phyloP scores from a whole-genome alignment of 2,113 vertebrate species.

The Sphaerodactylus townsendi region DNA sequence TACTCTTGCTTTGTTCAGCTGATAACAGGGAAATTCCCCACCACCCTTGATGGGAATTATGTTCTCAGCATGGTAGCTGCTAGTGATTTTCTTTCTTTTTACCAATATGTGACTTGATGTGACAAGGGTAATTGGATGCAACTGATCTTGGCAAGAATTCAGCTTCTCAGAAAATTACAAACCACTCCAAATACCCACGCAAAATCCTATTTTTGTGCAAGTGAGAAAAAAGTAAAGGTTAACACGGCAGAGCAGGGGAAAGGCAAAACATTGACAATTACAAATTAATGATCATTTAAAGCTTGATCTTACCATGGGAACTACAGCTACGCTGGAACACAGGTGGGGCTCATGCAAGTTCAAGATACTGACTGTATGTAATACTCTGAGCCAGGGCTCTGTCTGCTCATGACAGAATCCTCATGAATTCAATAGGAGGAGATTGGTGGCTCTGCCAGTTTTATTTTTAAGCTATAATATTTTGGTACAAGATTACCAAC shows the following conservation, averaged over 20 bases:
- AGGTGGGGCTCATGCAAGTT: accelerated
- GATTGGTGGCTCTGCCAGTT: too few species aligned
- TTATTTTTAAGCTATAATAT: too few species aligned
- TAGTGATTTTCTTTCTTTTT: not conserved
- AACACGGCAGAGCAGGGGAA: not conserved
- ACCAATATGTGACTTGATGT: conserved; percentile 20
- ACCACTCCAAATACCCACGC: not conserved
- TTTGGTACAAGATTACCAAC: too few species aligned
- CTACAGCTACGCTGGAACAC: not conserved
- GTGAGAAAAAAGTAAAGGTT: not conserved
- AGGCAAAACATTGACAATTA: conserved; percentile 31
- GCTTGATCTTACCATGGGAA: not conserved
- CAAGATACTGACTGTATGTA: accelerated
- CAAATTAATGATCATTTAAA: not conserved
- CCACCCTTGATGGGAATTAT: not conserved
- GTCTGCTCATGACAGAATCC: too few species aligned
- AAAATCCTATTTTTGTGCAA: accelerated
- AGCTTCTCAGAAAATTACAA: conserved; percentile 8
- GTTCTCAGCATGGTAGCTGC: not conserved
- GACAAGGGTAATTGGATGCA: conserved; percentile 55
- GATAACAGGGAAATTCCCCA: not conserved
- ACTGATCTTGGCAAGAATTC: not conserved
- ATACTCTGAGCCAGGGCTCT: too few species aligned
- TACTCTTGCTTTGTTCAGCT: not conserved
- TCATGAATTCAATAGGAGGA: too few species aligned